Conservation (phyloP, 2,888 invertebrate genomes). For the Colostygia pectinataria region DNA sequence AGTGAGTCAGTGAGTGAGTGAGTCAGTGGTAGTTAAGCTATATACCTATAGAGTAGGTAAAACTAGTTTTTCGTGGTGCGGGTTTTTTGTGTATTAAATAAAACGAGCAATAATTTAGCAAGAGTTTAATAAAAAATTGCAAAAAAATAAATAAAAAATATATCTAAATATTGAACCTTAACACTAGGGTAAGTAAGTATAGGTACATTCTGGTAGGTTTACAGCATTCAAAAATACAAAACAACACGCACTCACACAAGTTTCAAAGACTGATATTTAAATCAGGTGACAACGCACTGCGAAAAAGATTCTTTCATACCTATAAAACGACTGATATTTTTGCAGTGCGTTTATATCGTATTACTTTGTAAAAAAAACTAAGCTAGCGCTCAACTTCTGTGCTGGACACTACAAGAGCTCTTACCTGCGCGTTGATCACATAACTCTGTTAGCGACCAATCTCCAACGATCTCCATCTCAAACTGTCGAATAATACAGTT, state of each 20-base stretch:
- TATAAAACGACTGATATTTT: too few species aligned
- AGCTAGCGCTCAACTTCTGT: too few species aligned
- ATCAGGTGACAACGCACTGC: conserved; percentile 4
- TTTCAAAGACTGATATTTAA: conserved; percentile 7
- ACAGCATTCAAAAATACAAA: conserved; percentile 74
- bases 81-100: not conserved
- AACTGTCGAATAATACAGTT: too few species aligned
- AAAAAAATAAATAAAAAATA: conserved; percentile 82
- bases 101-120: conserved; percentile 70
- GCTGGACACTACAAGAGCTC: too few species aligned
- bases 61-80: too few species aligned
- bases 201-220: conserved; percentile 62
- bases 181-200: conserved; percentile 71
- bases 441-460: too few species aligned
- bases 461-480: too few species aligned
- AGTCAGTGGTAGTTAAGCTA: too few species aligned
- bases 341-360: not conserved
- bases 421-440: too few species aligned
- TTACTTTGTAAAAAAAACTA: too few species aligned
- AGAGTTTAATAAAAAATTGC: conserved; percentile 83
- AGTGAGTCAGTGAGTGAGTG: too few species aligned
- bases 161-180: conserved; percentile 81
- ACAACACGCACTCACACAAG: conserved; percentile 68
- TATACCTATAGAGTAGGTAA: too few species aligned
- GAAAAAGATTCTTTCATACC: conserved; percentile 3